Base-by-base conservation (phyloP, 2,797 vertebrate species). In the Bradypodion pumilum region DNA sequence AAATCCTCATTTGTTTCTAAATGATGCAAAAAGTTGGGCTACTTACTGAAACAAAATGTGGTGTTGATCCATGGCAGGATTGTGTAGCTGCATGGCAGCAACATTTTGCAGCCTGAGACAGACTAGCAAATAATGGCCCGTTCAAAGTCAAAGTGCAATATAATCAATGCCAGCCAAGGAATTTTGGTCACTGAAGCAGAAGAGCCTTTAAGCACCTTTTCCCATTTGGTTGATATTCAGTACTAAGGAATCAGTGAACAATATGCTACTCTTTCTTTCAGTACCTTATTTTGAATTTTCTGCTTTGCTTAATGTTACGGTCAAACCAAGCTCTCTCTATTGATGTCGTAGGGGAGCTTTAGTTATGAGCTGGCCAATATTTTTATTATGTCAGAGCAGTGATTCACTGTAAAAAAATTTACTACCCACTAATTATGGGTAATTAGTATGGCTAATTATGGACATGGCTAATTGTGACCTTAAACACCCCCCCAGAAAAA, bases 1-100 rank as follows among this genome's bases (percentile, higher is more conserved):
- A 87, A 89, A 85, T 52, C 29, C 35, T 52, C 16, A 70, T 75
- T 42, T 27, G 1, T 88, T 84, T 87, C 56, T 72, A 89, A 85
- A 73, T 37, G 75, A 21, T 49, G 29, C 21, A 9, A 32, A 82
- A 74, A 21, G 3, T 13, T 75, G 42, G 56, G 15, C 8, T 15
- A 27, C 62, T 16, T 23, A 7, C 27, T 74, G 15, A 44, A 52
- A 52, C 16, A 56, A 40, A 35, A 8, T 74, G 42, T 65, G 15
- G 32, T 35, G 27, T 82, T 74, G 62, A 37, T 65, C 62, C 44
- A 44, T 74, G 60, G 12, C 56, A 32, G 8, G 60, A 21, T 9
- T 23, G 4, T 15, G 13, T 68, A 19, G 32, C 16, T n/a, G n/a
- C n/a, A n/a, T n/a, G n/a, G n/a, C 15, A 6, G 16, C 15, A 35